phyloP scores from a whole-genome alignment of 2,113 vertebrate species.

The Cheirogaleus medius region DNA sequence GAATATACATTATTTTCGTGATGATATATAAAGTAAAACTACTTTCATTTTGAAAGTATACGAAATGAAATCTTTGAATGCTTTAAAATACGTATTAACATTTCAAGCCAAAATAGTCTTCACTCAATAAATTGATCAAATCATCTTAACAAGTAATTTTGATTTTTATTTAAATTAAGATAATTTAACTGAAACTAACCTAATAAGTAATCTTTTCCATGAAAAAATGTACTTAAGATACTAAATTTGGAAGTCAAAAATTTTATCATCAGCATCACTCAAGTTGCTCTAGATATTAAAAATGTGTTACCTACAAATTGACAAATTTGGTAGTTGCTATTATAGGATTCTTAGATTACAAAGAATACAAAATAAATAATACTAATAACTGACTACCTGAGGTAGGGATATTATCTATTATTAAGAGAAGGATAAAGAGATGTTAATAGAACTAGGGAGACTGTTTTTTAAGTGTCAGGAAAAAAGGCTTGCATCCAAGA shows the following conservation, averaged over 20 bases:
- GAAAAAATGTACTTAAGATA: background rate
- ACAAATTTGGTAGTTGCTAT: background rate
- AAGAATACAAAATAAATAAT: conserved; percentile 4
- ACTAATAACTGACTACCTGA: background rate
- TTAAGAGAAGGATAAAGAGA: background rate
- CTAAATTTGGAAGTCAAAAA: background rate
- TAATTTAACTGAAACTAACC: conserved; percentile 10
- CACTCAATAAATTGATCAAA: conserved; percentile 21
- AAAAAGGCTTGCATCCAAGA: background rate
- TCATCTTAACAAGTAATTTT: background rate
- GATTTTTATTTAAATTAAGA: background rate
- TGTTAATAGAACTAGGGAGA: background rate
- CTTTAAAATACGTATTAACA: background rate
- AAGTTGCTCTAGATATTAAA: conserved; percentile 47
- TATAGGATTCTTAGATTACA: conserved; percentile 9
- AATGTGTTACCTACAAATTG: background rate
- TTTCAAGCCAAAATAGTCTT: conserved; percentile 11
- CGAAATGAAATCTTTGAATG: background rate
- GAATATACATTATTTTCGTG: background rate
- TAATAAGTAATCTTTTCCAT: background rate
- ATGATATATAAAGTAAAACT: background rate
- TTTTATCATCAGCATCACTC: background rate
- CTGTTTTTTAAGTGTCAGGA: background rate
- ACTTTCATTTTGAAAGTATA: conserved; percentile 10
- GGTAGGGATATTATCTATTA: background rate